Evolutionary conservation across 2,113 vertebrate species (phyloP), one percentile per base, ranked within the genome.

Genomic region (Corythaeola cristata): DNA sequence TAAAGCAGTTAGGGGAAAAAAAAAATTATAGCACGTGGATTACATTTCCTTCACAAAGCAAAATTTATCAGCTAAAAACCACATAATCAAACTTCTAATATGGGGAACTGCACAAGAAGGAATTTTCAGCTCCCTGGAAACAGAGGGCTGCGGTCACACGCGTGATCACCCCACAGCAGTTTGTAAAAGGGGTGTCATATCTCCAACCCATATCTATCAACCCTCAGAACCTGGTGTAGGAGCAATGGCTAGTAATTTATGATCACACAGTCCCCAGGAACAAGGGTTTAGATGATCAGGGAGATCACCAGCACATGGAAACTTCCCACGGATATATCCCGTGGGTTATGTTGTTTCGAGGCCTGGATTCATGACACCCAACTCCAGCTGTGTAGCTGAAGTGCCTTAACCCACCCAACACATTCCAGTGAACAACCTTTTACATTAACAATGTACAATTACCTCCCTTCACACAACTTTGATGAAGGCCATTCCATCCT

Each of bases 301-400:
- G 15, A 37, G 39, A 62, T 49, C 2, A 22, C 45, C 2, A 22
- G 15, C 0, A 6, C 4, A 18, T 41, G 37, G n/a, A 83, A 41
- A 15, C 20, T 77, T 88, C 67, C 71, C 90, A 92, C 0, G 0
- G 52, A 50, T 52, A n/a, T 8, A 76, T 28, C 39, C 59, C 41
- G 23, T 8, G 0, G 0, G 12, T 37, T 35, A 8, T 3, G 5
- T 2, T 64, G 56, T 68, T 91, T 63, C 3, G 3, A 83, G 44
- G 15, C 49, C 47, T 7, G 2, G 26, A 53, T 69, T 52, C 53
- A 35, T 60, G 15, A 68, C 58, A 15, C 9, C 21, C 4, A 32
- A 52, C 6, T 4, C 58, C 75, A 83, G 49, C 39, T 47, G 58
- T 60, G 82, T 11, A 21, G 35, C 24, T 49, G 8, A 15, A 52